Conservation (phyloP, 2,113 vertebrate species). For the Corvus moneduloides region DNA sequence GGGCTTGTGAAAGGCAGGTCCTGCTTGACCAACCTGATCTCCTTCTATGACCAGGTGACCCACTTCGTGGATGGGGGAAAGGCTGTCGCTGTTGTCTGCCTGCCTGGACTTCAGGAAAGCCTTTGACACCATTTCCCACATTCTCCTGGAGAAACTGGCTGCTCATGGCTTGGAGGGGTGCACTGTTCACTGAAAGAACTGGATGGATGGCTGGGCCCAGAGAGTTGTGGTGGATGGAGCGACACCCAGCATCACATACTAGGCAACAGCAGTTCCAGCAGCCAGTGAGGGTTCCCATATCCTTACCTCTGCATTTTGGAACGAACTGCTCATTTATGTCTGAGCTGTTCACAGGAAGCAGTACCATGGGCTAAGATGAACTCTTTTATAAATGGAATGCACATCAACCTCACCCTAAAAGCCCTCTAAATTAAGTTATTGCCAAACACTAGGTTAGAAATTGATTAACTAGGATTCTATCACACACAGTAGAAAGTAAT, state of each 20-base stretch:
- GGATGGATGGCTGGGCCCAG: not conserved
- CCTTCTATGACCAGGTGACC: not conserved
- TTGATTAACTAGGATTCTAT: not conserved
- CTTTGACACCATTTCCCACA: not conserved
- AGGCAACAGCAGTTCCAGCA: not conserved
- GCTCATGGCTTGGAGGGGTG: too few species aligned
- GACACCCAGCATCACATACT: accelerated
- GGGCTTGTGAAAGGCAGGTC: not conserved
- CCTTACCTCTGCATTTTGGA: not conserved
- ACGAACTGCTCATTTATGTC: not conserved
- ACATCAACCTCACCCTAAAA: not conserved
- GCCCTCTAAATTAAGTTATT: not conserved
- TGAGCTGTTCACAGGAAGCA: not conserved
- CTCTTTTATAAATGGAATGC: not conserved
- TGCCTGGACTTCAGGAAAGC: not conserved
- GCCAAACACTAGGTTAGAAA: not conserved
- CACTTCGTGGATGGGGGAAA: too few species aligned
- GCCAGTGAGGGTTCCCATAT: accelerated
- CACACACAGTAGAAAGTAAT: not conserved
- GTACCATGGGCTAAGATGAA: not conserved
- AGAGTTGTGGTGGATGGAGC: not conserved
- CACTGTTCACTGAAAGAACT: not conserved
- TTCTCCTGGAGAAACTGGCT: not conserved
- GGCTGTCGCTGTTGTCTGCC: not conserved
- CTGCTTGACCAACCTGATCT: not conserved